These are phyloP conservation scores for Lamprotornis superbus DNA, from an alignment of 2,113 vertebrate genomes.

Conservation along the genomic window DNA sequence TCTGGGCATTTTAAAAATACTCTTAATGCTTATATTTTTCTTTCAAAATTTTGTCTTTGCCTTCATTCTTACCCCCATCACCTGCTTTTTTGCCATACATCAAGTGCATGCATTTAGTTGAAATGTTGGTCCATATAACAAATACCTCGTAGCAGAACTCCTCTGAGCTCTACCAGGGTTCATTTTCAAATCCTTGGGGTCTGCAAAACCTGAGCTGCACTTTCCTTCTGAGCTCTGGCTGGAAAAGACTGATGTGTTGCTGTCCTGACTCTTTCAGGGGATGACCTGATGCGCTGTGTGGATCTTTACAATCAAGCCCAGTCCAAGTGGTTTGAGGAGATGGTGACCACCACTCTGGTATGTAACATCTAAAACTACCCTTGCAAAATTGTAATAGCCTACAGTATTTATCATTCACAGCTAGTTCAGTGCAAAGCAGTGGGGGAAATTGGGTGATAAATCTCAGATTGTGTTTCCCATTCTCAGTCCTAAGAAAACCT, in stretches of 20 bases:
- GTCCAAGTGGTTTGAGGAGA: slow-evolving; percentile 99
- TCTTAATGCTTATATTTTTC: neutral
- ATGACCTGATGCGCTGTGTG: slow-evolving; percentile 96
- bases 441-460: neutral
- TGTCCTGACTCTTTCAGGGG: slow-evolving; percentile 74
- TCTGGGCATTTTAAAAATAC: neutral
- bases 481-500: neutral
- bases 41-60: neutral
- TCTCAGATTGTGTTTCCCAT: neutral
- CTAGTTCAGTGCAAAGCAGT: neutral
- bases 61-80: neutral
- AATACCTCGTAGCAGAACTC: neutral
- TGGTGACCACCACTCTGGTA: slow-evolving; percentile 97
- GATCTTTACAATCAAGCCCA: slow-evolving; percentile 98
- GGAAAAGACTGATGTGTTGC: neutral
- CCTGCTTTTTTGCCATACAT: neutral
- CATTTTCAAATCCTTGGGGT: neutral
- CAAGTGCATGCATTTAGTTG: neutral
- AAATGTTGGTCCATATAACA: neutral
- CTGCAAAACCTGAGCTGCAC: neutral
- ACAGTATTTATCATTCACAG: neutral
- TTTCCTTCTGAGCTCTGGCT: neutral
- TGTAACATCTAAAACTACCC: neutral
- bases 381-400: neutral
- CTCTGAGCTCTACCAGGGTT: neutral